phyloP scores from a whole-genome alignment of 2,797 vertebrate species.

The Acipenser oxyrinchus region DNA sequence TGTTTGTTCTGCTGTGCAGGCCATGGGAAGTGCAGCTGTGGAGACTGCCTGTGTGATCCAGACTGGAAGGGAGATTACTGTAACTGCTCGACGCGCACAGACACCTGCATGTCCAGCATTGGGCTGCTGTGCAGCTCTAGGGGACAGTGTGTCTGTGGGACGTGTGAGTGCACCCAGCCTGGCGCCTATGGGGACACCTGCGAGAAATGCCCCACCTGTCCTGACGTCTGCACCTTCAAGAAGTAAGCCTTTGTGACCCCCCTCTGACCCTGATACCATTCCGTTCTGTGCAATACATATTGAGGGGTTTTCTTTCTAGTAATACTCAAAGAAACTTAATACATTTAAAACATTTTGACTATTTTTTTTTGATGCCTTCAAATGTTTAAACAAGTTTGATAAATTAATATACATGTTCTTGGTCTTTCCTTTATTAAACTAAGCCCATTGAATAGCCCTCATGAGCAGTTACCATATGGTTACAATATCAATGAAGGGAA shows the following conservation, averaged over 20 bases:
- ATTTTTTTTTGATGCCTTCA: too few relatives aligned
- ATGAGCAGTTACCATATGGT: too few relatives aligned
- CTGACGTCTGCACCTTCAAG: slow-evolving; percentile 83
- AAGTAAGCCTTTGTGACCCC: slow-evolving; percentile 54
- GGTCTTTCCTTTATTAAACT: too few relatives aligned
- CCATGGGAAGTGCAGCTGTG: slow-evolving; percentile 80
- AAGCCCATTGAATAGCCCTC: too few relatives aligned
- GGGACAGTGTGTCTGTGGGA: slow-evolving; percentile 74
- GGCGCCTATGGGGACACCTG: slow-evolving; percentile 85
- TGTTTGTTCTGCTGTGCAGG: slow-evolving; percentile 50
- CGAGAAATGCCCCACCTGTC: slow-evolving; percentile 90
- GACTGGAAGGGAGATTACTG: slow-evolving; percentile 85
- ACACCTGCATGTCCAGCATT: slow-evolving; percentile 73
- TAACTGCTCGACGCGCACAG: slow-evolving; percentile 76
- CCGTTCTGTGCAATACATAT: too few relatives aligned
- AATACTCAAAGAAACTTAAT: too few relatives aligned
- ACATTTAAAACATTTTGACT: too few relatives aligned
- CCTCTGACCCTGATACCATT: too few relatives aligned
- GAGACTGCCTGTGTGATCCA: slow-evolving; percentile 71
- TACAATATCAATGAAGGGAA: too few relatives aligned
- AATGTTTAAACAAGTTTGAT: too few relatives aligned
- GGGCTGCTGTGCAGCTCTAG: slow-evolving; percentile 79
- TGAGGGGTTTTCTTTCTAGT: too few relatives aligned
- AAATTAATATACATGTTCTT: too few relatives aligned
- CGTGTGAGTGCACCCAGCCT: slow-evolving; percentile 77